These are phyloP conservation scores for Holacanthus passer DNA, from an alignment of 2,113 vertebrate species.

Conservation along the genomic window DNA sequence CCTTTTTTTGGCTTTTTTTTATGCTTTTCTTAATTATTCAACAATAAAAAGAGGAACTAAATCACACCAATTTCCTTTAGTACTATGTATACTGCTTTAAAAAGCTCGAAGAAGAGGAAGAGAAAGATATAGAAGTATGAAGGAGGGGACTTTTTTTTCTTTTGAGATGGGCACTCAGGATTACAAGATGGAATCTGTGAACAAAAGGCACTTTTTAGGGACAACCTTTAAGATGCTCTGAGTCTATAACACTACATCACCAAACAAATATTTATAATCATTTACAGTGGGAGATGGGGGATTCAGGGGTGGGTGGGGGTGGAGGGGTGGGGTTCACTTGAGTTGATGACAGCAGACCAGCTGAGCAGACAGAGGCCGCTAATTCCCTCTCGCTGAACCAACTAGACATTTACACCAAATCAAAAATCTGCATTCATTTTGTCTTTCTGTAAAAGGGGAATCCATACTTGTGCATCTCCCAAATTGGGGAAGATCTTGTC, in stretches of 20 bases:
- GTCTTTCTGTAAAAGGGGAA: slow-evolving; percentile 9
- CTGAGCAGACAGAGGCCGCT: slow-evolving; percentile 38
- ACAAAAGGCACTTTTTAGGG: slow-evolving; percentile 90
- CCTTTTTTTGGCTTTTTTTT: slow-evolving; percentile 67
- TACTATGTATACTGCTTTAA: slow-evolving; percentile 91
- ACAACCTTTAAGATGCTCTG: slow-evolving; percentile 89
- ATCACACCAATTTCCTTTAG: slow-evolving; percentile 91
- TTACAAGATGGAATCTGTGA: slow-evolving; percentile 88
- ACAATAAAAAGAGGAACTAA: slow-evolving; percentile 89
- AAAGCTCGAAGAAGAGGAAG: slow-evolving; percentile 85
- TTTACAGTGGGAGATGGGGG: slow-evolving; percentile 81
- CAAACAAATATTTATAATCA: slow-evolving; percentile 88
- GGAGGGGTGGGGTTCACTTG: slow-evolving; percentile 36
- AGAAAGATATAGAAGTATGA: slow-evolving; percentile 84
- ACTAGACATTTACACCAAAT: slow-evolving; percentile 62
- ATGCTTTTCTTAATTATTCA: slow-evolving; percentile 83
- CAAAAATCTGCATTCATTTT: slow-evolving; percentile 17
- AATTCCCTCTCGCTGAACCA: slow-evolving; percentile 51
- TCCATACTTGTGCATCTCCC: slow-evolving; percentile 77
- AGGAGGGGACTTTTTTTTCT: slow-evolving; percentile 81
- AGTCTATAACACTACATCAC: slow-evolving; percentile 88
- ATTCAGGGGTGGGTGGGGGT: not conserved
- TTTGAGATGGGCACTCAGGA: slow-evolving; percentile 85
- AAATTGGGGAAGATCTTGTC: slow-evolving; percentile 79
- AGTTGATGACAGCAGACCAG: slow-evolving; percentile 52